Conservation (phyloP, 2,113 vertebrate species). For the Vulpes vulpes region DNA sequence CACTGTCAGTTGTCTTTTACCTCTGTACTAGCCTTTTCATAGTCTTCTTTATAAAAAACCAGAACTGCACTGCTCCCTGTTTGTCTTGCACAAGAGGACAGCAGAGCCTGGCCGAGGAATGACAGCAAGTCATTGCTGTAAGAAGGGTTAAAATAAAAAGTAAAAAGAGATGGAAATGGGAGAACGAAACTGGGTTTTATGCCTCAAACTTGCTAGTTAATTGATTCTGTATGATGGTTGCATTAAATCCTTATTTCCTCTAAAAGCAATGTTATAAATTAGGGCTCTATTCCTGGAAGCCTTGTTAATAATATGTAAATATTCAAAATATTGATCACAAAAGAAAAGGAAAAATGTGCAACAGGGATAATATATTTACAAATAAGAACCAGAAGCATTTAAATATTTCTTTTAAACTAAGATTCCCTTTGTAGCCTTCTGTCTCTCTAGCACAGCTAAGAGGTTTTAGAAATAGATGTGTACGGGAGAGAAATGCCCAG, state of each 20-base stretch:
- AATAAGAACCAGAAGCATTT: neutral
- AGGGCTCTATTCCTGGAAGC: neutral
- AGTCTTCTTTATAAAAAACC: neutral
- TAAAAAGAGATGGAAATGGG: neutral
- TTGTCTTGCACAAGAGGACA: conserved; percentile 4
- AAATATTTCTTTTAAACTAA: neutral
- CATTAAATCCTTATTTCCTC: neutral
- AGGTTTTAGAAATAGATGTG: neutral
- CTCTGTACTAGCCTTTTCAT: conserved; percentile 14
- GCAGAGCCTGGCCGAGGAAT: neutral
- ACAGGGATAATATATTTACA: neutral
- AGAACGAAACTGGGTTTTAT: neutral
- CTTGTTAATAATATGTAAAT: neutral
- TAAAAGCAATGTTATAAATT: conserved; percentile 17
- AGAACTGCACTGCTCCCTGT: neutral
- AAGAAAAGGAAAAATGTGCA: neutral
- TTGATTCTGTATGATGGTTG: neutral
- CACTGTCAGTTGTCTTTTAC: neutral
- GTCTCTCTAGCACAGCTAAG: neutral
- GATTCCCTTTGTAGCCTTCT: neutral
- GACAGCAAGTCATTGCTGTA: neutral
- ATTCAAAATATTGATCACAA: neutral
- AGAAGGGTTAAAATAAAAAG: conserved; percentile 23
- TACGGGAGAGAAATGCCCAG: neutral
- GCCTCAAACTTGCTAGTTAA: neutral